Percentiles rank a stretch among this genome's conserved stretches.
Conservation (phyloP, 2,797 vertebrate species). For the Falco novaeseelandiae region DNA sequence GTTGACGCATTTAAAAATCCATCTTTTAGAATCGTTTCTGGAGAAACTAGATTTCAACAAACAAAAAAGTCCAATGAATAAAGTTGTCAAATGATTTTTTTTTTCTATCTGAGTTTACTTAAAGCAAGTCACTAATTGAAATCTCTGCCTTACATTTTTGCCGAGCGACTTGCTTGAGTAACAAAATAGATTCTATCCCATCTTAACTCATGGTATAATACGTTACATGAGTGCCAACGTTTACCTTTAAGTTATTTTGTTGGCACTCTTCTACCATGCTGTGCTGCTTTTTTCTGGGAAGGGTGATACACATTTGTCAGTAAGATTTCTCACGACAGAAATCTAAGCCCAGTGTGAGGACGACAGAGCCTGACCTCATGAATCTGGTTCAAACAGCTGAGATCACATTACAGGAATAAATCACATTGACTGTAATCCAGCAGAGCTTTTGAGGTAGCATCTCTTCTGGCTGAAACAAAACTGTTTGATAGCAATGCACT, state of each 20-base stretch:
- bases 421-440: too few species aligned
- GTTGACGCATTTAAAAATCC: neutral
- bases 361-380: neutral
- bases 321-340: neutral
- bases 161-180: neutral
- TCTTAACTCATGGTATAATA: neutral
- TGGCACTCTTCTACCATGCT: neutral
- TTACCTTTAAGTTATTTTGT: neutral
- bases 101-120: neutral
- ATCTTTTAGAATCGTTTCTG: neutral
- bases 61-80: too few species aligned
- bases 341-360: neutral
- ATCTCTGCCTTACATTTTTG: neutral
- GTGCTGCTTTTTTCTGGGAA: neutral
- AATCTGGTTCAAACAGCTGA: too few species aligned
- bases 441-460: too few species aligned
- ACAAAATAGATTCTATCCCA: neutral
- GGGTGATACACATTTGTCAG: neutral
- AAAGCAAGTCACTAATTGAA: neutral
- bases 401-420: too few species aligned
- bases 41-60: neutral
- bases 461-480: too few species aligned
- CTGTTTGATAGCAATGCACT: too few species aligned
- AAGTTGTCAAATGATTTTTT: neutral
- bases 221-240: neutral